Evolutionary conservation across 2,113 vertebrate genomes (phyloP).

Genomic region (Ictalurus punctatus): DNA sequence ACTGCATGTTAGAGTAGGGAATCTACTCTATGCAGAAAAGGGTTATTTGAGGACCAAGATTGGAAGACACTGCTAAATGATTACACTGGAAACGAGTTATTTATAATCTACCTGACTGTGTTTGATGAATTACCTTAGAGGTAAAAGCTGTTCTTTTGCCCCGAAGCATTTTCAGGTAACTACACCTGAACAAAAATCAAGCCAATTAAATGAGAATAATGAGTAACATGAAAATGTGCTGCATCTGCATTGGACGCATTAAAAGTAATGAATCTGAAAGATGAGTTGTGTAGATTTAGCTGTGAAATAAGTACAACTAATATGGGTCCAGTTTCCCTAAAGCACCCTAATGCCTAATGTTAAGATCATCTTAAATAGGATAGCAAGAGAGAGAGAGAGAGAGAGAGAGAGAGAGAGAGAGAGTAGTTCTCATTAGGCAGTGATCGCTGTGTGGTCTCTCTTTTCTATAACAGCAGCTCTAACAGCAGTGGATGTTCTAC

Average conservation of each 20-base stretch:
- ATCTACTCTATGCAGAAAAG: background rate
- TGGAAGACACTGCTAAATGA: background rate
- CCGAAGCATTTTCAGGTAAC: background rate
- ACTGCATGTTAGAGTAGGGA: background rate
- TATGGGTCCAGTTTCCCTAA: background rate
- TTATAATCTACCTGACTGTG: background rate
- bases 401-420: background rate
- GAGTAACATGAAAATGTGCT: background rate
- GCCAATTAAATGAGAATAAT: constrained; percentile 17
- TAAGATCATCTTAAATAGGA: background rate
- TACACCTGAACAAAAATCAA: background rate
- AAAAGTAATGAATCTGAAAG: background rate
- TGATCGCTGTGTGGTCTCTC: background rate
- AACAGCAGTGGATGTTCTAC: background rate
- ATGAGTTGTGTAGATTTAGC: background rate
- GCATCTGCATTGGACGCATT: background rate
- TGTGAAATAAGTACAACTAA: background rate
- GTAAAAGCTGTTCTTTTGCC: background rate
- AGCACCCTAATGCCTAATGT: background rate
- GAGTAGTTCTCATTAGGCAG: background rate
- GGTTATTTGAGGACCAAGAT: background rate
- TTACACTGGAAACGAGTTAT: background rate
- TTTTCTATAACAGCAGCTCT: background rate
- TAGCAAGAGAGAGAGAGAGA: background rate
- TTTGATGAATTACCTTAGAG: background rate